phyloP scores from a whole-genome alignment of 2,888 invertebrate genomes.

The Heteromurus nitidus region DNA sequence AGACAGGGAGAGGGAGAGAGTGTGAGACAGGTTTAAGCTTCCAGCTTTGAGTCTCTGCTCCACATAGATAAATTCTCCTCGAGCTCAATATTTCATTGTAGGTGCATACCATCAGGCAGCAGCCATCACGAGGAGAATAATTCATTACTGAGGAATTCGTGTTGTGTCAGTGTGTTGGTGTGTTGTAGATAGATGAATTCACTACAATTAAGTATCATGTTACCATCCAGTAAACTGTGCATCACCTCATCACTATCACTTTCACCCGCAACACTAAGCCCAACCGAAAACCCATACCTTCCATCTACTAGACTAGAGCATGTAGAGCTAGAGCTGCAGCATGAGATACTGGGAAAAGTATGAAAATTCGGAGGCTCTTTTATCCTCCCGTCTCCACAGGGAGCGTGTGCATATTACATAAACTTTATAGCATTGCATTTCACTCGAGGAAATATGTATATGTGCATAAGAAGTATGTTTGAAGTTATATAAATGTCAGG shows the following conservation, averaged over 20 bases:
- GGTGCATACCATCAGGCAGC: slow-evolving; percentile 1
- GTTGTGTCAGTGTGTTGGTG: neutral
- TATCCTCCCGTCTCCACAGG: neutral
- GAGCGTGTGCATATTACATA: neutral
- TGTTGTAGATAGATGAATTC: neutral
- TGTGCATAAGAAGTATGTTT: too few species aligned
- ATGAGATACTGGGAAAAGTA: neutral
- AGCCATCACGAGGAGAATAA: slow-evolving; percentile 8
- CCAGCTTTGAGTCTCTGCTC: neutral
- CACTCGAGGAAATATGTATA: too few species aligned
- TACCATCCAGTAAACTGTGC: neutral
- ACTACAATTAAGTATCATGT: neutral
- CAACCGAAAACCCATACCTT: too few species aligned
- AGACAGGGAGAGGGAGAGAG: neutral
- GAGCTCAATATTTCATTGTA: slow-evolving; percentile 30
- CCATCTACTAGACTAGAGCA: too few species aligned
- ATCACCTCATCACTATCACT: neutral
- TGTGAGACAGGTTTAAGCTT: neutral
- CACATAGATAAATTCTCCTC: slow-evolving; percentile 12
- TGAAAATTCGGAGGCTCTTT: neutral
- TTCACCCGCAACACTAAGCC: neutral
- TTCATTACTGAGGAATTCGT: neutral
- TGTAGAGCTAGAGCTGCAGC: neutral
- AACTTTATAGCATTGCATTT: too few species aligned
- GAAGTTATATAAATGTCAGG: too few species aligned